Conservation (phyloP, 2,888 invertebrate genomes). For the Crocallis elinguaria region DNA sequence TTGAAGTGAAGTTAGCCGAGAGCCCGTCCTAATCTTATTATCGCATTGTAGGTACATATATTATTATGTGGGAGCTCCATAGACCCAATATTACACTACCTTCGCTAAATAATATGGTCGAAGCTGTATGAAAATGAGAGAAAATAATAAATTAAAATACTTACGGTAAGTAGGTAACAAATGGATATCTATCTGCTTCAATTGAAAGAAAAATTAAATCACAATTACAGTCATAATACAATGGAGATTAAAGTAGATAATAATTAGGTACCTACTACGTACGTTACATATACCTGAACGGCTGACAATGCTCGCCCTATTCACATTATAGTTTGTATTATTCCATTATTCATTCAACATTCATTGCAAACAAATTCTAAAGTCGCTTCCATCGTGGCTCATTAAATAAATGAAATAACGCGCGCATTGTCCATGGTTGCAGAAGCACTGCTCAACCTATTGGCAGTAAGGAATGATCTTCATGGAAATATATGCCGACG, state of each 20-base stretch:
- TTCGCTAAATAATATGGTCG: too few relatives aligned
- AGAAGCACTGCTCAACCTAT: neutral
- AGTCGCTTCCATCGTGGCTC: constrained; percentile 41
- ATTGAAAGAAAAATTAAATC: too few relatives aligned
- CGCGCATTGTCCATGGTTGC: constrained; percentile 43
- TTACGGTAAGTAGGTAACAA: too few relatives aligned
- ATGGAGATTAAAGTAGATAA: neutral
- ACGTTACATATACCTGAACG: neutral
- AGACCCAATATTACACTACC: too few relatives aligned
- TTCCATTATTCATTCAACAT: constrained; percentile 21
- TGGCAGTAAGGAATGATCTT: constrained; percentile 6
- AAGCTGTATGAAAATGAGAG: too few relatives aligned
- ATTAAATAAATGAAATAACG: constrained; percentile 56
- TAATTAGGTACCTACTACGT: neutral
- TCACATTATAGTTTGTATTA: constrained; percentile 17
- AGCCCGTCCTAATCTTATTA: too few relatives aligned
- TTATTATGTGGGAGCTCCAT: too few relatives aligned
- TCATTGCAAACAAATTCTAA: constrained; percentile 28
- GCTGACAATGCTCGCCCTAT: constrained; percentile 12
- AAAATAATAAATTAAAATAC: too few relatives aligned
- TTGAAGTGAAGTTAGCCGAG: too few relatives aligned
- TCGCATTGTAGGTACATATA: too few relatives aligned
- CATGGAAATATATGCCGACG: neutral
- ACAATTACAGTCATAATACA: too few relatives aligned
- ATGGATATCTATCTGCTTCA: too few relatives aligned